Evolutionary conservation across 2,888 invertebrate species (phyloP).

Genomic region (Sphaerophoria taeniata): DNA sequence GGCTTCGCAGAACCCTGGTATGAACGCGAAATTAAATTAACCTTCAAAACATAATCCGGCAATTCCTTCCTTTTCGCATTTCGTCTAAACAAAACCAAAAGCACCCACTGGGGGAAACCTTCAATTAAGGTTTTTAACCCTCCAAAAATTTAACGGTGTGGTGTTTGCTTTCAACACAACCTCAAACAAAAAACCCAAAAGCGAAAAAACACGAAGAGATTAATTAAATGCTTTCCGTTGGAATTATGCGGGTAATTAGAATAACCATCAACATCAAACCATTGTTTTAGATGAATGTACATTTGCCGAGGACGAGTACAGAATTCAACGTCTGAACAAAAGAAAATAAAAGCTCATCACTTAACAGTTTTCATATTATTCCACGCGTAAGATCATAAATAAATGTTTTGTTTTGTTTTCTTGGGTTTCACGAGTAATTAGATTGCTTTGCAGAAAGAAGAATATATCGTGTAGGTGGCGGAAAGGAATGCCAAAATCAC

Average conservation of each 20-base stretch:
- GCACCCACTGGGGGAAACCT: background rate
- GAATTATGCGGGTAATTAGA: conserved; percentile 23
- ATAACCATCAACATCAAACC: background rate
- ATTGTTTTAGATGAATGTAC: background rate
- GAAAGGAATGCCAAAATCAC: no score
- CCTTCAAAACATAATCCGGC: background rate
- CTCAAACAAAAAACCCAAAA: background rate
- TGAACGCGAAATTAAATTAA: background rate
- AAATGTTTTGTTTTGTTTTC: background rate
- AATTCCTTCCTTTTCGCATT: background rate
- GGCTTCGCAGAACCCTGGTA: background rate
- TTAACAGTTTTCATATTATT: background rate
- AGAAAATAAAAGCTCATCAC: background rate
- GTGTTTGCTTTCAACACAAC: background rate
- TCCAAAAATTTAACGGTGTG: background rate
- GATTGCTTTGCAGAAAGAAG: background rate
- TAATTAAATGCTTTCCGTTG: conserved; percentile 1
- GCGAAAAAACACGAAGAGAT: background rate
- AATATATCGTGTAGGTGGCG: background rate
- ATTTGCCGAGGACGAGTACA: background rate
- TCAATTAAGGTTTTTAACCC: background rate
- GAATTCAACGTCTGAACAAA: background rate
- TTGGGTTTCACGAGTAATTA: background rate
- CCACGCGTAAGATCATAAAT: background rate
- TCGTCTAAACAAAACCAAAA: background rate